Base-by-base conservation (phyloP, 2,888 invertebrate species). In the Eupeodes latifasciatus region DNA sequence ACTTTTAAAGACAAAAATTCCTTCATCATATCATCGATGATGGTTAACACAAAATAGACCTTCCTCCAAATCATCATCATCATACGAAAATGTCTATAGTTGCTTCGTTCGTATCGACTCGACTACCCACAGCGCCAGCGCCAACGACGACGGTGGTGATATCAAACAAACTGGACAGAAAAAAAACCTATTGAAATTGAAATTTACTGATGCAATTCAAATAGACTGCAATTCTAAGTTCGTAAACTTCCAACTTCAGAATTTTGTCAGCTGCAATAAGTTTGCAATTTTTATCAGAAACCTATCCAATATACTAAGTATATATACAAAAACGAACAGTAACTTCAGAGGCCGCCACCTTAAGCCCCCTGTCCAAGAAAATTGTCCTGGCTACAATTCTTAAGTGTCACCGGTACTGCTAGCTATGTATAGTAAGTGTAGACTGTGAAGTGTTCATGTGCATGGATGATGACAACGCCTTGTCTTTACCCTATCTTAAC, bases 261-360 rank as follows among this genome's bases (percentile, higher is more conserved):
- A 78, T 86, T 69, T 82, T 86, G 85, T 86, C 85, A 61, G 78
- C 69, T 51, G 82, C 78, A 86, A 86, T 86, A 86, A 86, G 36
- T 86, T 86, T 78, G 69, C 78, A 78, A 78, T 82, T 79, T 86
- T 86, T 86, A 86, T 86, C 85, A 82, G 77, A 62, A 66, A 77
- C 61, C 81, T 85, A 82, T 82, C 82, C 55, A 77, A 79, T 55
- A 55, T 44, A 27, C 27, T 27, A 27, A 27, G 40, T 40, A 40
- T 40, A 5, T 9, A 40, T 40, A 40, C 40, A 40, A 5, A 40
- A 7, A 72, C 67, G 67, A 83, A 79, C 78, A 78, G 83, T 72
- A 72, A 78, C 64, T 57, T 66, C 59, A 79, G 83, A 83, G 83
- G 79, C 78, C 55, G 74, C 53, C 61, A 34, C 53, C 66, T 51